Conservation (phyloP, 2,797 vertebrate species). For the Leptodactylus fallax region DNA sequence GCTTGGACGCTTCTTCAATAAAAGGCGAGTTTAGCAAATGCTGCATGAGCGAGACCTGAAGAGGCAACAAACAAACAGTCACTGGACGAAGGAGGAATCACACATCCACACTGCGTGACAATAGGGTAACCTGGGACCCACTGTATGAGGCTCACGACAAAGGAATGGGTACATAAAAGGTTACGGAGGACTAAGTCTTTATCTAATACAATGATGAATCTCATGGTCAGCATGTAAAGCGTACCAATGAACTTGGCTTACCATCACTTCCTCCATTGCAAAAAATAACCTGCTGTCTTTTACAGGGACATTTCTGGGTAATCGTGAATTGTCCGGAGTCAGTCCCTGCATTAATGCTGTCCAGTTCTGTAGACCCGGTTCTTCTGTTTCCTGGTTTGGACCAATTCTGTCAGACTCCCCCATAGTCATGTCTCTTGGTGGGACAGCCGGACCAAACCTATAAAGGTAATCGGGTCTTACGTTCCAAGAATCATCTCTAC, state of each 20-base stretch:
- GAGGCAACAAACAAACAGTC: neutral
- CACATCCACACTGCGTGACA: no score
- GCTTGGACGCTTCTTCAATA: neutral
- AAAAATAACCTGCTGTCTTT: constrained; percentile 23
- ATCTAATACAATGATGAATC: no score
- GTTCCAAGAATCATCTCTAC: neutral
- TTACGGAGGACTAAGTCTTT: no score
- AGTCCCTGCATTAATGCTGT: neutral
- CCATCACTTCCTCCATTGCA: constrained; percentile 36
- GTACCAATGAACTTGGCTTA: neutral
- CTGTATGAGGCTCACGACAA: no score
- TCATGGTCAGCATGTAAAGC: no score
- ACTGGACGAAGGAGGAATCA: neutral
- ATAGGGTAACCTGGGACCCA: no score
- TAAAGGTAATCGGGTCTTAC: neutral
- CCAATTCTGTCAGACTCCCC: neutral
- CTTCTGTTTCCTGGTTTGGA: neutral
- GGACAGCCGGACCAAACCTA: neutral
- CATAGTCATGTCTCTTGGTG: neutral
- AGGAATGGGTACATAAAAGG: no score
- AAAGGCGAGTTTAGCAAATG: constrained; percentile 16
- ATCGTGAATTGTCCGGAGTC: neutral
- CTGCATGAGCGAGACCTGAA: constrained; percentile 36
- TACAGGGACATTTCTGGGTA: neutral
- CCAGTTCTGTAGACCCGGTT: neutral